These are phyloP conservation scores for Charanyca ferruginea DNA, from an alignment of 2,888 invertebrate species.

Conservation along the genomic window DNA sequence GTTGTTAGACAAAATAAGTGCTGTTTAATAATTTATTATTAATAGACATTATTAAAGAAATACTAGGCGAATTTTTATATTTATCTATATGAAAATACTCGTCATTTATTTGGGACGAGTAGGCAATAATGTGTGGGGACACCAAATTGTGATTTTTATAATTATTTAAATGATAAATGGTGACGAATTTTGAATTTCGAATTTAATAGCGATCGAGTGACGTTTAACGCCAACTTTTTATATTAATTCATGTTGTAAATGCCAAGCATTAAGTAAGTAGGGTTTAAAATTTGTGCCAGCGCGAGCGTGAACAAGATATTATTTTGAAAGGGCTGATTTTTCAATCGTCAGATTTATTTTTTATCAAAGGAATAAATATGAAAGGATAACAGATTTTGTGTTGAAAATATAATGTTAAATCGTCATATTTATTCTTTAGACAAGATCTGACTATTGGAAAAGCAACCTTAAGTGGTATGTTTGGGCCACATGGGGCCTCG, in stretches of 20 bases:
- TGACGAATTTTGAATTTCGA: not conserved
- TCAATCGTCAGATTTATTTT: no score
- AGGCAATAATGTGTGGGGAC: not conserved
- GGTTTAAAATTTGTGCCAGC: no score
- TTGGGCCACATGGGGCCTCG: no score
- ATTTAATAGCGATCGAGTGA: not conserved
- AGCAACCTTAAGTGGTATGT: no score
- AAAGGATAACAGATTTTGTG: no score
- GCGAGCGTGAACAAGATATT: no score
- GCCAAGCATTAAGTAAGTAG: constrained; percentile 13
- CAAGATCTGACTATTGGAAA: no score
- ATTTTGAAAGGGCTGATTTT: no score
- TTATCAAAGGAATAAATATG: no score
- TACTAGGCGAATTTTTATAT: not conserved
- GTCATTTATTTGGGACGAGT: not conserved
- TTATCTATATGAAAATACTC: not conserved
- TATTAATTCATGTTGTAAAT: not conserved
- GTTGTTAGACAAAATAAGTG: no score
- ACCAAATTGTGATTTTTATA: not conserved
- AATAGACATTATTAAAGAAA: not conserved
- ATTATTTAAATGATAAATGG: not conserved
- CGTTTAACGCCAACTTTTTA: constrained; percentile 12
- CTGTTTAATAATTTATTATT: not conserved
- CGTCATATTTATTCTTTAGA: no score
- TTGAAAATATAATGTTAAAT: no score